phyloP scores from a whole-genome alignment of 2,113 vertebrate genomes.

The Phaethon lepturus region DNA sequence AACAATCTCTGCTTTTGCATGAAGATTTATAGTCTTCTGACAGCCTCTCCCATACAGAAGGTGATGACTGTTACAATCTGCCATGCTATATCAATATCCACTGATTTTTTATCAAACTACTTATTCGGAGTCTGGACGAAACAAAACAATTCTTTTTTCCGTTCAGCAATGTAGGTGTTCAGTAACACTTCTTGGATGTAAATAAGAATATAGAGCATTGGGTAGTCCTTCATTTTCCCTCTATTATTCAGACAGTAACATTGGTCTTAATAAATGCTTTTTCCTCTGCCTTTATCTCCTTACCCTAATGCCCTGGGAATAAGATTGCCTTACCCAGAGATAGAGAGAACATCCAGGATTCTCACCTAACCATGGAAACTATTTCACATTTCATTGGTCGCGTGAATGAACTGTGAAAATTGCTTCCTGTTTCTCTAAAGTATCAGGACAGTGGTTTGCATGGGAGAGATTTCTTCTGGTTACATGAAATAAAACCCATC shows the following conservation, averaged over 20 bases:
- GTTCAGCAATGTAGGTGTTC: not conserved
- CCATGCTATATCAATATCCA: not conserved
- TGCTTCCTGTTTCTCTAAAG: constrained; percentile 63
- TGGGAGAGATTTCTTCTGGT: not conserved
- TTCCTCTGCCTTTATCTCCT: constrained; percentile 1
- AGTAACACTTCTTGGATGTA: not conserved
- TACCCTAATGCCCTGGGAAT: not conserved
- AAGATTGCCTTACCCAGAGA: not conserved
- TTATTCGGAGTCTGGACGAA: not conserved
- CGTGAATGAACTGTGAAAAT: constrained; percentile 60
- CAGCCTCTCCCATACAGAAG: not conserved
- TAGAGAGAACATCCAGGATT: constrained; percentile 5
- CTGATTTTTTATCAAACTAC: not conserved
- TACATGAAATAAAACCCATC: constrained; percentile 17
- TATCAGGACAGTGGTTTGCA: constrained; percentile 1
- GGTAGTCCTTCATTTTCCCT: not conserved
- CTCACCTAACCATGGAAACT: constrained; percentile 45
- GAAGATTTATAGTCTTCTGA: constrained; percentile 22
- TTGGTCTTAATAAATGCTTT: not conserved
- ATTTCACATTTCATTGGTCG: constrained; percentile 70
- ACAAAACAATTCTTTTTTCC: not conserved
- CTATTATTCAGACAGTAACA: not conserved
- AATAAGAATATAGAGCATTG: not conserved
- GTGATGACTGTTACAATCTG: constrained; percentile 11
- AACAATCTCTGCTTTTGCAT: not conserved